Percentiles rank a stretch among this genome's conserved stretches.
Conservation (phyloP, 2,113 vertebrate species). For the Eidolon helvum region DNA sequence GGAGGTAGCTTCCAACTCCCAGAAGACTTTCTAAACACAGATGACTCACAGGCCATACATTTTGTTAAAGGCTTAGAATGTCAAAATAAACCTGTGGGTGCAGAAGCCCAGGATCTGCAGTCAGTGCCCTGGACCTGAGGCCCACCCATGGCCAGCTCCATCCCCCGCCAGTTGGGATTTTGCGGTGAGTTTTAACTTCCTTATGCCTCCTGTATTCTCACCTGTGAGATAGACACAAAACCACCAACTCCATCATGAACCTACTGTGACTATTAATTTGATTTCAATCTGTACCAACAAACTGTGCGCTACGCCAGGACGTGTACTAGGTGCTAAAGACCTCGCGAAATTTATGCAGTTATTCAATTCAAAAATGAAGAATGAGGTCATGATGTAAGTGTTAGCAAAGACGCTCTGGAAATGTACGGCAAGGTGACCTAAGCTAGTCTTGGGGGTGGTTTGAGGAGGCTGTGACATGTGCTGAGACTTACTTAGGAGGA, state of each 20-base stretch:
- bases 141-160: not conserved
- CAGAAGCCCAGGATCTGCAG: not conserved
- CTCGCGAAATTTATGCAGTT: not conserved
- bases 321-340: not conserved
- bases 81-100: conserved; percentile 8
- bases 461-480: not conserved
- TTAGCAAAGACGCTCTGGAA: not conserved
- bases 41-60: conserved; percentile 58
- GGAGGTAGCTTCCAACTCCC: conserved; percentile 47
- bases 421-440: not conserved
- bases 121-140: not conserved
- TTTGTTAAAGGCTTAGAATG: conserved; percentile 25
- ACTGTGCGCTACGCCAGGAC: not conserved
- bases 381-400: not conserved
- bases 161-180: not conserved
- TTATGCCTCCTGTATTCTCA: conserved; percentile 5
- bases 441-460: not conserved
- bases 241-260: not conserved
- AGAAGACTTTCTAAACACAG: conserved; percentile 52
- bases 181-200: not conserved
- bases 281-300: not conserved
- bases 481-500: not conserved
- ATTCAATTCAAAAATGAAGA: not conserved
- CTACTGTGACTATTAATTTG: not conserved
- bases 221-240: not conserved